phyloP scores from a whole-genome alignment of 2,888 invertebrate genomes.

The Copidosoma aretas region DNA sequence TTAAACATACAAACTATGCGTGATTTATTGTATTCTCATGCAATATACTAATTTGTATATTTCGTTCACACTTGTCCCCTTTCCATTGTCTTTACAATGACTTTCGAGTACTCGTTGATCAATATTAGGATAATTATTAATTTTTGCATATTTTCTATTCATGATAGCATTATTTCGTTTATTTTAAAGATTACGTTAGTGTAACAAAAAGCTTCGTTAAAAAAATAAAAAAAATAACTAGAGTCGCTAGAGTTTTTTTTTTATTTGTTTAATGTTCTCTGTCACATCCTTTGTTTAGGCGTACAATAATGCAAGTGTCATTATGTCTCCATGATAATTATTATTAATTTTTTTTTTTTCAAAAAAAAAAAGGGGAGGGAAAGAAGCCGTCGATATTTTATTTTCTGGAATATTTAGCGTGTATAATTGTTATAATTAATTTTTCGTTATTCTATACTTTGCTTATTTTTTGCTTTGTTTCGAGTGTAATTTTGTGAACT shows the following conservation, averaged over 20 bases:
- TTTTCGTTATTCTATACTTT: too few relatives aligned
- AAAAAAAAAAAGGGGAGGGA: slow-evolving; percentile 5
- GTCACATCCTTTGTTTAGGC: slow-evolving; percentile 3
- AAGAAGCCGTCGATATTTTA: slow-evolving; percentile 6
- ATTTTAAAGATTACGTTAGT: slow-evolving; percentile 4
- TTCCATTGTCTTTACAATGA: too few relatives aligned
- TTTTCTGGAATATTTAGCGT: too few relatives aligned
- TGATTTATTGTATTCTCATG: background rate
- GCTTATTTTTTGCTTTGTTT: too few relatives aligned
- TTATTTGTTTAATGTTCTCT: slow-evolving; percentile 16
- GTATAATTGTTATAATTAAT: too few relatives aligned
- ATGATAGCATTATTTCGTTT: background rate
- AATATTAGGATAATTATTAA: slow-evolving; percentile 1
- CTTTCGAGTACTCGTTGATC: background rate
- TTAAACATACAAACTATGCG: background rate
- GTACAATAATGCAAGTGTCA: slow-evolving; percentile 12
- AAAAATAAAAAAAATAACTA: slow-evolving; percentile 30
- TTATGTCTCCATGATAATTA: slow-evolving; percentile 1
- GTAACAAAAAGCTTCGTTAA: slow-evolving; percentile 30
- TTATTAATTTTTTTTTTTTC: slow-evolving; percentile 1
- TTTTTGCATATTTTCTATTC: slow-evolving; percentile 19
- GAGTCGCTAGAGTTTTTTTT: slow-evolving; percentile 25
- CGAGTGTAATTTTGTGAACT: too few relatives aligned
- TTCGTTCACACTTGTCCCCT: background rate
- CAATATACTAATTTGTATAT: background rate